Percentiles rank a stretch among this genome's conserved stretches.
These are phyloP conservation scores for Mya arenaria DNA, from an alignment of 1,140 invertebrate genomes.

Conservation along the genomic window DNA sequence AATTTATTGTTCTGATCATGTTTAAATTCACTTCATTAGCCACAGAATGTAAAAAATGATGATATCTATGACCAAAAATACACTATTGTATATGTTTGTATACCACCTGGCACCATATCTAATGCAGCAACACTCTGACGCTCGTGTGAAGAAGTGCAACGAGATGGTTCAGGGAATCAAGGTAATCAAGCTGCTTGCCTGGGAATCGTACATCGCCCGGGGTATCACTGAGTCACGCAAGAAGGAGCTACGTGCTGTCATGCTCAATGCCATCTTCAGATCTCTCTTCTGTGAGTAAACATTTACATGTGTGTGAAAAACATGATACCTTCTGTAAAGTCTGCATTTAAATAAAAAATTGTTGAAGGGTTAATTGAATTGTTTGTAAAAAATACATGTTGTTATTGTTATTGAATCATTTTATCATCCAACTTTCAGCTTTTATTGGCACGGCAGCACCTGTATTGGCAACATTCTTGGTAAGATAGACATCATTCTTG, in stretches of 20 bases:
- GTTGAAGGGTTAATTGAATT: too few relatives aligned
- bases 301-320: too few relatives aligned
- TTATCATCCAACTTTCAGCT: slow-evolving; percentile 56
- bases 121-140: slow-evolving; percentile 82
- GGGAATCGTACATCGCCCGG: slow-evolving; percentile 89
- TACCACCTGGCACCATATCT: too few relatives aligned
- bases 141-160: slow-evolving; percentile 88
- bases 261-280: slow-evolving; percentile 89
- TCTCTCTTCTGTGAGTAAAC: slow-evolving; percentile 76
- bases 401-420: background rate
- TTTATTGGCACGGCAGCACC: slow-evolving; percentile 72
- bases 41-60: background rate
- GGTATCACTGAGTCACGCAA: slow-evolving; percentile 86
- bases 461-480: slow-evolving; percentile 69
- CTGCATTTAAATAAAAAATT: too few relatives aligned
- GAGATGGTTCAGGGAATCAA: slow-evolving; percentile 92
- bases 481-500: too few relatives aligned
- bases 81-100: too few relatives aligned
- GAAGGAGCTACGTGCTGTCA: slow-evolving; percentile 87
- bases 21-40: background rate
- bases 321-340: too few relatives aligned
- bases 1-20: too few relatives aligned
- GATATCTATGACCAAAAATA: background rate
- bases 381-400: too few relatives aligned
- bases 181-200: slow-evolving; percentile 91